Evolutionary conservation across 2,888 invertebrate species (phyloP).

Genomic region (Drosophila tanythrix): DNA sequence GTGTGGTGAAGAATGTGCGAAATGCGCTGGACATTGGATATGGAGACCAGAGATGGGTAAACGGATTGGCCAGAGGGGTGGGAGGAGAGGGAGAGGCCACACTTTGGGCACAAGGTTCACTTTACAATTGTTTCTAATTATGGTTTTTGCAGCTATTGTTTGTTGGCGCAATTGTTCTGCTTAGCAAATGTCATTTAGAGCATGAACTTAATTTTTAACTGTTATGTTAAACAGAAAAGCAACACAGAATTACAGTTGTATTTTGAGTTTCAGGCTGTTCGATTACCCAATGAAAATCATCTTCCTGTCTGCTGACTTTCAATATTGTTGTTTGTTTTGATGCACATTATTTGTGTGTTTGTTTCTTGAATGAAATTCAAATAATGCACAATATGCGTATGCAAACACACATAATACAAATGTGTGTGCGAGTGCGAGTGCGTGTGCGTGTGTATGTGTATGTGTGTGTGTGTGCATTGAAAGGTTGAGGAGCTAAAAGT

Average conservation of each 20-base stretch:
- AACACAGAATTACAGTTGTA: not conserved
- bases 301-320: conserved; percentile 16
- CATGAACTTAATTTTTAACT: conserved; percentile 43
- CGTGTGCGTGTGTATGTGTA: not conserved
- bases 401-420: too few species aligned
- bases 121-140: conserved; percentile 66
- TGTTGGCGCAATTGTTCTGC: conserved; percentile 10
- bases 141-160: conserved; percentile 18
- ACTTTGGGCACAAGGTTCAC: conserved; percentile 27
- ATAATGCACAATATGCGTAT: conserved; percentile 46
- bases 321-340: conserved; percentile 14
- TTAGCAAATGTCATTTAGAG: conserved; percentile 54
- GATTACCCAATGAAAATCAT: conserved; percentile 16
- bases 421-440: conserved; percentile 3
- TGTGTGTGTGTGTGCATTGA: not conserved
- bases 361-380: conserved; percentile 65
- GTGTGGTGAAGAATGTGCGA: conserved; percentile 40
- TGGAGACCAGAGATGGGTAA: not conserved
- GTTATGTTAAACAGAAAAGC: not conserved
- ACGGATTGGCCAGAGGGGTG: not conserved
- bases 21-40: conserved; percentile 34
- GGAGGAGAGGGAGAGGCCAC: not conserved
- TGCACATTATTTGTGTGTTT: conserved; percentile 11
- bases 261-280: conserved; percentile 13
- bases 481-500: conserved; percentile 28